Percentiles rank a stretch among this genome's conserved stretches.
Evolutionary conservation across 30 jellyfish, hydroid and myxozoan genomes (phyloP).

Genomic region (Aurelia sp.): DNA sequence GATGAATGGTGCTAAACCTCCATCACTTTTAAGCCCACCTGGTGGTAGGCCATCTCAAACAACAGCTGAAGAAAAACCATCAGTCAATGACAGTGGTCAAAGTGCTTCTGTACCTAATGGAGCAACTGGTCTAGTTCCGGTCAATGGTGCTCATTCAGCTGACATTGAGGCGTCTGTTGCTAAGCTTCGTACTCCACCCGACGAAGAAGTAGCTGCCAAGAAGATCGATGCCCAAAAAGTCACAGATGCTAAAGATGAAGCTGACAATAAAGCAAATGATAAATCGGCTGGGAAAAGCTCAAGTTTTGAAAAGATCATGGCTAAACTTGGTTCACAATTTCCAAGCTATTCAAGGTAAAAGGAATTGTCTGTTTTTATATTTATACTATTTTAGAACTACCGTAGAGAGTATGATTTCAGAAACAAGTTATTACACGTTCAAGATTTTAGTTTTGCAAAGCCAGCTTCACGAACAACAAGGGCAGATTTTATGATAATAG

Average conservation of each 20-base stretch:
- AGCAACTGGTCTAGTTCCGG: neutral
- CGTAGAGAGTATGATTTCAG: neutral
- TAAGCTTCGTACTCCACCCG: neutral
- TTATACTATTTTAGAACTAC: neutral
- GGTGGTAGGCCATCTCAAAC: neutral
- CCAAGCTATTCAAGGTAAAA: slow-evolving; percentile 61
- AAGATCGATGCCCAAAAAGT: neutral
- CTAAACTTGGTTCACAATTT: slow-evolving; percentile 45
- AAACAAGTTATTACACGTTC: neutral
- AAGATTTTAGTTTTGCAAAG: neutral
- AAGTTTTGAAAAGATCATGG: slow-evolving; percentile 60
- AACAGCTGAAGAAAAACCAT: neutral
- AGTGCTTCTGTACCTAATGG: neutral
- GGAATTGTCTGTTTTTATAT: too few relatives aligned
- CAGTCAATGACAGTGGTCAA: neutral
- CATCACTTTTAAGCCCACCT: neutral
- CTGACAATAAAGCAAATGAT: slow-evolving; percentile 8
- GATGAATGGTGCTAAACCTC: slow-evolving; percentile 4
- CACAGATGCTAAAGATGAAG: neutral
- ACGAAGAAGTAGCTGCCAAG: slow-evolving; percentile 15
- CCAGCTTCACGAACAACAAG: too few relatives aligned
- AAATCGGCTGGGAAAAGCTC: slow-evolving; percentile 33
- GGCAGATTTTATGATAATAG: too few relatives aligned
- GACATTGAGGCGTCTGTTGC: too few relatives aligned
- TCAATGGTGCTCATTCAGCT: too few relatives aligned